Evolutionary conservation across 2,888 invertebrate genomes (phyloP).

Genomic region (Terebella lapidaria): DNA sequence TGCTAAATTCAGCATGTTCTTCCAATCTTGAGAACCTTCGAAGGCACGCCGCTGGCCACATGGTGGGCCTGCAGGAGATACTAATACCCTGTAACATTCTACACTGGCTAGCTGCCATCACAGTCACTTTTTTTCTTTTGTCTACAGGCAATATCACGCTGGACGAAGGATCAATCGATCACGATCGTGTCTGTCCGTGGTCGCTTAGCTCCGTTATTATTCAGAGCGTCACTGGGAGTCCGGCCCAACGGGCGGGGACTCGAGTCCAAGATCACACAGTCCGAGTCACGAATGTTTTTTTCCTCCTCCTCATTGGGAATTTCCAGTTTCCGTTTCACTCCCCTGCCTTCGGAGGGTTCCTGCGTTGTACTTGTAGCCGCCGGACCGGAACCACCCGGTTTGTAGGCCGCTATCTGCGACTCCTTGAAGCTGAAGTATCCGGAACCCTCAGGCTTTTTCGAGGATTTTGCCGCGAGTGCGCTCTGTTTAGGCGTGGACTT

Average conservation of each 20-base stretch:
- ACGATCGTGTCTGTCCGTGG: background rate
- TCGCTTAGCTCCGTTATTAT: background rate
- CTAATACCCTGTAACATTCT: no score
- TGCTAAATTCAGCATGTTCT: no score
- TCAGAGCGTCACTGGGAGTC: background rate
- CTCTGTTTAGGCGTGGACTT: background rate
- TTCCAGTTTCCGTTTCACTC: no score
- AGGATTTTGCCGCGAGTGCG: background rate
- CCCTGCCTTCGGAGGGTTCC: background rate
- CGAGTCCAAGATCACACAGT: slow-evolving; percentile 1
- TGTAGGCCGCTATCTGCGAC: slow-evolving; percentile 4
- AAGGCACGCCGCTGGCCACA: no score
- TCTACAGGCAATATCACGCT: no score
- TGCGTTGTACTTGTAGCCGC: background rate
- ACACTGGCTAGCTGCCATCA: no score
- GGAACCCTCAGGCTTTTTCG: background rate
- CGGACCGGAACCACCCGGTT: background rate
- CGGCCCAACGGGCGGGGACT: background rate
- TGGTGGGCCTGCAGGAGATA: no score
- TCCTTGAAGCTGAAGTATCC: slow-evolving; percentile 12
- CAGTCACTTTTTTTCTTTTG: no score
- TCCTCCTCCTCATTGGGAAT: slow-evolving; percentile 1
- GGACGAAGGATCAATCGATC: background rate
- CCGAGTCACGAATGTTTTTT: background rate
- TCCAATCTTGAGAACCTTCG: no score